Conservation (phyloP, 2,888 invertebrate genomes). For the Drosophila paucipuncta region DNA sequence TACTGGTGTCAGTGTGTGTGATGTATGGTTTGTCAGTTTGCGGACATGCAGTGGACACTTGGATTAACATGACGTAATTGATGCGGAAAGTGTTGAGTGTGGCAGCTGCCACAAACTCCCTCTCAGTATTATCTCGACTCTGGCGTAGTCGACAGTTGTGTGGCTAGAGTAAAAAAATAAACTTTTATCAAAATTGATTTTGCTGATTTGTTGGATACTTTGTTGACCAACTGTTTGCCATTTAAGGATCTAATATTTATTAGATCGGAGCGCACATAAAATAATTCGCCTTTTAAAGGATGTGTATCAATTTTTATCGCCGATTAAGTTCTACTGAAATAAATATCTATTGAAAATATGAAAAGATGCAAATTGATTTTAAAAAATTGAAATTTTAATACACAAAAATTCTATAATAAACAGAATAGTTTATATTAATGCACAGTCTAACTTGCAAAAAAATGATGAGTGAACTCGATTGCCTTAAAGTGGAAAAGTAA, state of each 20-base stretch:
- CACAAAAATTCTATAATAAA: neutral
- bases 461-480: neutral
- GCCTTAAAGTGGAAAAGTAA: neutral
- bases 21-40: slow-evolving; percentile 84
- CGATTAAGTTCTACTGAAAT: neutral
- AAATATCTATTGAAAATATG: neutral
- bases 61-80: slow-evolving; percentile 82
- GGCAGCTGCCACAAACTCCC: slow-evolving; percentile 64
- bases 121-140: neutral
- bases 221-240: neutral
- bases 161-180: slow-evolving; percentile 1
- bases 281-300: neutral
- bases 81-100: slow-evolving; percentile 82
- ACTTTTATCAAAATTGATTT: slow-evolving; percentile 65
- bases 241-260: neutral
- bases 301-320: neutral
- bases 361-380: no score
- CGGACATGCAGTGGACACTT: slow-evolving; percentile 84
- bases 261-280: neutral
- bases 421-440: no score
- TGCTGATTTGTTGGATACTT: neutral
- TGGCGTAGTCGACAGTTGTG: slow-evolving; percentile 5
- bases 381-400: no score
- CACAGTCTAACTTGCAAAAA: neutral
- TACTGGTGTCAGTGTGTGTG: slow-evolving; percentile 65